phyloP scores from a whole-genome alignment of 2,888 invertebrate genomes.

The Hirtodrosophila duncani region DNA sequence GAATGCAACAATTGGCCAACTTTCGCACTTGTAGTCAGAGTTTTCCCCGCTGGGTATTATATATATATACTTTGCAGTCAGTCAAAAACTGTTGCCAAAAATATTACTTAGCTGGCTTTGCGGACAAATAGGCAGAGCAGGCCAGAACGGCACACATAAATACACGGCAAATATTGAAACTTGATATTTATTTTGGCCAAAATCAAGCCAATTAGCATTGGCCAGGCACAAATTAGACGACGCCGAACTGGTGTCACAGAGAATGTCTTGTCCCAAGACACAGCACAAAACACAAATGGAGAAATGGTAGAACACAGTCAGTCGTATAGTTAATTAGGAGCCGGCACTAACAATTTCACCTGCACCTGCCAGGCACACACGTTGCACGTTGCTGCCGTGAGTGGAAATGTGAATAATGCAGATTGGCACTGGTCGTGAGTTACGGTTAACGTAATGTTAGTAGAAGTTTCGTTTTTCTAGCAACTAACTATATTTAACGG shows the following conservation, averaged over 20 bases:
- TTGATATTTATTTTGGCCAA: slow-evolving; percentile 49
- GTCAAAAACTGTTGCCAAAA: slow-evolving; percentile 11
- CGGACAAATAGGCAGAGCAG: too few species aligned
- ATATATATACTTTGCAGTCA: too few species aligned
- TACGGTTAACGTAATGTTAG: slow-evolving; percentile 16
- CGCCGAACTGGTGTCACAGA: slow-evolving; percentile 15
- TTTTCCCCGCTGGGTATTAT: too few species aligned
- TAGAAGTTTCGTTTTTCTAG: slow-evolving; percentile 24
- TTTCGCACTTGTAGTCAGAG: too few species aligned
- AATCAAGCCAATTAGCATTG: slow-evolving; percentile 55
- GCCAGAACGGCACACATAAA: slow-evolving; percentile 11
- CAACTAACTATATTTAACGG: slow-evolving; percentile 41
- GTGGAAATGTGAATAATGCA: too few species aligned
- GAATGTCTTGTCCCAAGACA: too few species aligned
- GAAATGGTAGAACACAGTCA: too few species aligned
- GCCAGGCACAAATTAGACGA: slow-evolving; percentile 35
- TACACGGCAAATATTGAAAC: slow-evolving; percentile 53
- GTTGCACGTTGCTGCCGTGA: slow-evolving; percentile 20
- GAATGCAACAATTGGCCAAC: too few species aligned
- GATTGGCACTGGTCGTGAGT: slow-evolving; percentile 44
- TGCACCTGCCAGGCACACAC: slow-evolving; percentile 29
- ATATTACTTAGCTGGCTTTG: too few species aligned
- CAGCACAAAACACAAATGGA: slow-evolving; percentile 22
- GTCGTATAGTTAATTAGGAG: too few species aligned
- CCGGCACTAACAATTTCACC: slow-evolving; percentile 46